Evolutionary conservation across 2,113 vertebrate genomes (phyloP).

Genomic region (Cochlearius cochlearius): DNA sequence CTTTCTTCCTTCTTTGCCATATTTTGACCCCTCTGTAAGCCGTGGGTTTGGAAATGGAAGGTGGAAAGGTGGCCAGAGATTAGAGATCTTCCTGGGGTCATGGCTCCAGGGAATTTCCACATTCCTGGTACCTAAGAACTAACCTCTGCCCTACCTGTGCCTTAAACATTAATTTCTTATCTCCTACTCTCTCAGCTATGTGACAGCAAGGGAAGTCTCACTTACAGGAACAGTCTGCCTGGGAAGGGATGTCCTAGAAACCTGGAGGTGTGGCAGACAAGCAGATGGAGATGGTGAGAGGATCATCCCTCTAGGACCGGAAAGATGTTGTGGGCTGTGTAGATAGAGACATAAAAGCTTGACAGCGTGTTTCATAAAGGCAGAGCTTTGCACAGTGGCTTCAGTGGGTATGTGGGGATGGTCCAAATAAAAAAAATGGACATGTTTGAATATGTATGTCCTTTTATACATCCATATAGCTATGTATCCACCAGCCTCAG

Average conservation of each 20-base stretch:
- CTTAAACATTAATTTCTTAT: neutral
- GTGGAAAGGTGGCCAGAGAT: neutral
- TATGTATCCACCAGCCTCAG: neutral
- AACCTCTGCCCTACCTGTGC: neutral
- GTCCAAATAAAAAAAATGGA: neutral
- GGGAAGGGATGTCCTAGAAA: conserved; percentile 31
- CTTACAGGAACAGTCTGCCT: neutral
- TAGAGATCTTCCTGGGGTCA: neutral
- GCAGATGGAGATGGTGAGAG: conserved; percentile 27
- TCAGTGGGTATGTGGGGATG: neutral
- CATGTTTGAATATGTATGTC: neutral
- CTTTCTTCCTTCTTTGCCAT: neutral
- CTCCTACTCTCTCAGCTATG: neutral
- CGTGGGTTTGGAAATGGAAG: neutral
- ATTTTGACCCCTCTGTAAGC: neutral
- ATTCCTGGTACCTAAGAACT: neutral
- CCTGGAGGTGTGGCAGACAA: conserved; percentile 49
- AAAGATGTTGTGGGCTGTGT: neutral
- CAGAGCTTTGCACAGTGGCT: neutral
- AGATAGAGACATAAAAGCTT: neutral
- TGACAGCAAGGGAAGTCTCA: neutral
- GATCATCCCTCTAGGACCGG: neutral
- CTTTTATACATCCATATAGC: neutral
- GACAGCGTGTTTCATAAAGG: neutral
- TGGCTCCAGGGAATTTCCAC: neutral